These are phyloP conservation scores for Tipula vernalis DNA, from an alignment of 2,888 invertebrate genomes.

Conservation along the genomic window DNA sequence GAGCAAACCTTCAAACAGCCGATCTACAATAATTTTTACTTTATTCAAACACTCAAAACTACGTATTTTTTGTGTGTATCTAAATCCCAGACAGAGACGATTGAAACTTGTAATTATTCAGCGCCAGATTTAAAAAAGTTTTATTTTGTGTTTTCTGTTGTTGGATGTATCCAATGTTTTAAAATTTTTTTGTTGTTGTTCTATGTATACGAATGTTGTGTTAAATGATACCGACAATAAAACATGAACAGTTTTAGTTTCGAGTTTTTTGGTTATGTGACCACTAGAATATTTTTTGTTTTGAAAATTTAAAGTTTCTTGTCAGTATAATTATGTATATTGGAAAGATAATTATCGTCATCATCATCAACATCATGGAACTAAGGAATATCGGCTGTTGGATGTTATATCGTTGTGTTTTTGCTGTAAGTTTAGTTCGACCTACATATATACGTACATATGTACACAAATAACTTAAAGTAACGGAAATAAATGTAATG, in stretches of 20 bases:
- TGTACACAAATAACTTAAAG: not conserved
- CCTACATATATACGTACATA: not conserved
- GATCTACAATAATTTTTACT: not conserved
- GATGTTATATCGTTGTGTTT: not conserved
- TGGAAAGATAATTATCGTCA: not conserved
- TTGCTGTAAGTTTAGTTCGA: not conserved
- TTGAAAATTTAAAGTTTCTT: not conserved
- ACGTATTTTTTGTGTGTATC: not conserved
- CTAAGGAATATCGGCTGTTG: not conserved
- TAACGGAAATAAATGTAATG: not conserved
- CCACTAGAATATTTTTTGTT: not conserved
- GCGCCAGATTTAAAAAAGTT: not conserved
- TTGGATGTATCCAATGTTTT: not conserved
- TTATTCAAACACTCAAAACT: not conserved
- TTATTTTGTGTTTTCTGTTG: not conserved
- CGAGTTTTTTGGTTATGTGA: not conserved
- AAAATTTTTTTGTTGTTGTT: not conserved
- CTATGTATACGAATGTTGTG: not conserved
- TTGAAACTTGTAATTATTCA: conserved; percentile 9
- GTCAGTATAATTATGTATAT: not conserved
- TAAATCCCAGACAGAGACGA: not conserved
- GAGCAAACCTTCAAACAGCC: not conserved
- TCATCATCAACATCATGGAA: not conserved
- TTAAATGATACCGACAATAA: conserved; percentile 4
- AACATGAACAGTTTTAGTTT: not conserved